Conservation (phyloP, 2,113 vertebrate species). For the Otis tarda region DNA sequence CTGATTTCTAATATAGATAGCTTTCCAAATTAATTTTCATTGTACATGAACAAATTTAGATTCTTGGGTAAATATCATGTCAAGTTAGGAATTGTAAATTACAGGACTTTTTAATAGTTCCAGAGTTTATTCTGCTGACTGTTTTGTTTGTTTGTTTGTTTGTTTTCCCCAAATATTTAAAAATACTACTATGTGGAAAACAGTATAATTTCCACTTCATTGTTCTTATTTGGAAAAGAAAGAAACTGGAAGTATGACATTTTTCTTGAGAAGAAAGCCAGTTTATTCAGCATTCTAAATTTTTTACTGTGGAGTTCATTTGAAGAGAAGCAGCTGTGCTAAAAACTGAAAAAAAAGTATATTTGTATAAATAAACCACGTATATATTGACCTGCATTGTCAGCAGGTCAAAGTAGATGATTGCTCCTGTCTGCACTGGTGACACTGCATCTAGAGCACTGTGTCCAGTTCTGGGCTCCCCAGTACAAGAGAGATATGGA, state of each 20-base stretch:
- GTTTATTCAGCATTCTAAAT: background rate
- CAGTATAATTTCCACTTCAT: background rate
- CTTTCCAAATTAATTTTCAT: background rate
- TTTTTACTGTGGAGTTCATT: background rate
- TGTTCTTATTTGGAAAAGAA: background rate
- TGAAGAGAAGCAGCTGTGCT: background rate
- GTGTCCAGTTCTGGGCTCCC: background rate
- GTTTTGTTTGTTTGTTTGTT: background rate
- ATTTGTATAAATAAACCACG: background rate
- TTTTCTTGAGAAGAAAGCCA: background rate
- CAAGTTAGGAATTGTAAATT: background rate
- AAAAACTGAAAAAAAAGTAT: background rate
- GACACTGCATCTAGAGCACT: background rate
- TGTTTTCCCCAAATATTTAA: background rate
- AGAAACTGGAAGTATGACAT: background rate
- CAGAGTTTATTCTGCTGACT: background rate
- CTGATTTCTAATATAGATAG: background rate
- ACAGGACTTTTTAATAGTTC: background rate
- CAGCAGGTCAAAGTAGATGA: background rate
- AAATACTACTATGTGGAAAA: background rate
- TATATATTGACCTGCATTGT: background rate
- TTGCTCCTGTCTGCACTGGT: background rate
- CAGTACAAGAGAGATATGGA: too few relatives aligned
- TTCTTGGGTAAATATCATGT: background rate
- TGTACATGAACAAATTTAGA: background rate